Base-by-base conservation (phyloP, 2,888 invertebrate species). In the Ochropleura plecta region DNA sequence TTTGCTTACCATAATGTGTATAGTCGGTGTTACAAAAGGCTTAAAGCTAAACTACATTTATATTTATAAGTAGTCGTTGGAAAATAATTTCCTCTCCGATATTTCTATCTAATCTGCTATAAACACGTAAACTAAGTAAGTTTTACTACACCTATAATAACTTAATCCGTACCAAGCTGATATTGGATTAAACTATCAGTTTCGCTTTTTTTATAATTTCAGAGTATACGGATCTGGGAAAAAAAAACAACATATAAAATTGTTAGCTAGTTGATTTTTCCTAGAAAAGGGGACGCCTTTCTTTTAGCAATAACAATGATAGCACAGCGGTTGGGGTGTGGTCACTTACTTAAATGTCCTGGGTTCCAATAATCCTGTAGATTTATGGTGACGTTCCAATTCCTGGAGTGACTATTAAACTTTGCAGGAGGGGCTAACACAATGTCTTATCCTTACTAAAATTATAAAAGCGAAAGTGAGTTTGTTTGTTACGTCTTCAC, bases 321-420 rank as follows among this genome's bases (percentile, higher is more conserved):
- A 67, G 49, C 16, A 30, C 46, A 49, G 12, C 44, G 18, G 59
- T 55, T 9, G 10, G 70, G 80, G 80, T 51, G 82, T 53, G 80
- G 67, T 71, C 63, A 78, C 70, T 64, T 71, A 68, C 64, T 42
- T 30, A 14, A 71, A 55, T 49, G 51, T 49, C 57, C 18, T 49
- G 14, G 55, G 46, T 78, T 82, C 59, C 55, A 80, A 78, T 82
- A 71, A 62, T 65, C 55, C 59, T 40, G 40, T 49, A 51, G 78
- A 80, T 80, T 82, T 82, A 80, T 16, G 64, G 42, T 18, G 4
- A 49, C 42, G 57, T 18, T 51, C 55, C 14, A 44, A 51, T 65
- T 70, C 49, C 5, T 60, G 18, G 67, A 65, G 82, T 30, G 3
- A 18, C 46, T 48, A 55, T 79, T 9, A 62, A 53, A 14, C 30